Percentiles rank a stretch among this genome's conserved stretches.
These are phyloP conservation scores for Danionella cerebrum DNA, from an alignment of 2,113 vertebrate genomes.

Conservation along the genomic window DNA sequence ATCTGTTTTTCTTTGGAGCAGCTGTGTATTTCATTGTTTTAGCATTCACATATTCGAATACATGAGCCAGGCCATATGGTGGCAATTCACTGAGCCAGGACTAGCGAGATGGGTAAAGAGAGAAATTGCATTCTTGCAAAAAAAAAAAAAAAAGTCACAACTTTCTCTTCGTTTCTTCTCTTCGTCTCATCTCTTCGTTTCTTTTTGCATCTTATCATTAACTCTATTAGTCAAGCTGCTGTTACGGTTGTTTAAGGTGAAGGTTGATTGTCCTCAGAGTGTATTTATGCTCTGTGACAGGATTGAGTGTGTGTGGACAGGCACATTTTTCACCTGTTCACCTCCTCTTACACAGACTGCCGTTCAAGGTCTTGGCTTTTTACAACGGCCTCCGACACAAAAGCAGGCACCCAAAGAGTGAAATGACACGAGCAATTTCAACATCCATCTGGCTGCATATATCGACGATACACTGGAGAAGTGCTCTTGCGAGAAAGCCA, in stretches of 20 bases:
- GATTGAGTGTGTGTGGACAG: slow-evolving; percentile 33
- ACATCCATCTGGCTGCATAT: slow-evolving; percentile 4
- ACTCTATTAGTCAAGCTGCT: slow-evolving; percentile 12
- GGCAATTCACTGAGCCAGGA: not conserved
- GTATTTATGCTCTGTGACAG: slow-evolving; percentile 28
- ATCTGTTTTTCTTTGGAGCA: slow-evolving; percentile 20
- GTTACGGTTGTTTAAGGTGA: slow-evolving; percentile 15
- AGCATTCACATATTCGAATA: slow-evolving; percentile 27
- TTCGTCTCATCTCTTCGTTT: not conserved
- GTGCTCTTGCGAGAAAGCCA: not conserved
- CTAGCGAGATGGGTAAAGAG: not conserved
- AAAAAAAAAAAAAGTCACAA: not conserved
- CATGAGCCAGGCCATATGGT: slow-evolving; percentile 41
- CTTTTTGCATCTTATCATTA: not conserved
- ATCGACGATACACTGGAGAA: not conserved
- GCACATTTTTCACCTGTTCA: slow-evolving; percentile 35
- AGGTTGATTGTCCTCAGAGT: slow-evolving; percentile 13
- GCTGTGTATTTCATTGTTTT: slow-evolving; percentile 34
- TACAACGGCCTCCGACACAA: slow-evolving; percentile 6
- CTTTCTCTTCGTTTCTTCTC: not conserved
- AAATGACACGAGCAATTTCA: slow-evolving; percentile 5
- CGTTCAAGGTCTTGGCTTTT: slow-evolving; percentile 31
- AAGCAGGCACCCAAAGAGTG: not conserved
- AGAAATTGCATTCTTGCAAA: not conserved
- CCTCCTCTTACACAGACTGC: slow-evolving; percentile 21